Percentiles rank a stretch among this genome's conserved stretches.
Conservation (phyloP, 1,140 invertebrate species). For the Eumeta japonica region DNA sequence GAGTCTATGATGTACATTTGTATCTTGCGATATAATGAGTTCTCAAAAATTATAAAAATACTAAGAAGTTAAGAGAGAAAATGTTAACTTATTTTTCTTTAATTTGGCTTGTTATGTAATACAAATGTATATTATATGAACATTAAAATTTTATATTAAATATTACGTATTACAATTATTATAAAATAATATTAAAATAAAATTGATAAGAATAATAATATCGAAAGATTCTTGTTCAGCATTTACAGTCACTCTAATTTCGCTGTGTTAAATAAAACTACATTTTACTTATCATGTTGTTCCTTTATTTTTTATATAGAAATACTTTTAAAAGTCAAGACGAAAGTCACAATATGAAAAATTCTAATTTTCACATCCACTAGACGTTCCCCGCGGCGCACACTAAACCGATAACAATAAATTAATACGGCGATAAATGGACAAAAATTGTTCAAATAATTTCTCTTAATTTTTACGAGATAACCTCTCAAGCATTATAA, state of each 20-base stretch:
- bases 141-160: too few species aligned
- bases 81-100: too few species aligned
- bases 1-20: too few species aligned
- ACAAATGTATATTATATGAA: too few species aligned
- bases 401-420: slow-evolving; percentile 48
- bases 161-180: too few species aligned
- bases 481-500: slow-evolving; percentile 25
- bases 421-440: slow-evolving; percentile 49
- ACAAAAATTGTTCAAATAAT: slow-evolving; percentile 50
- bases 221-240: too few species aligned
- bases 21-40: too few species aligned
- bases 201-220: not conserved
- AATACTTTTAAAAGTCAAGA: slow-evolving; percentile 54
- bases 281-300: slow-evolving; percentile 45
- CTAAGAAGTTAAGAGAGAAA: too few species aligned
- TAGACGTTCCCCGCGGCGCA: slow-evolving; percentile 40
- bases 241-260: too few species aligned
- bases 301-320: slow-evolving; percentile 53
- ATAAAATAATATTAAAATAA: slow-evolving; percentile 2
- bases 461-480: slow-evolving; percentile 21
- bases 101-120: too few species aligned
- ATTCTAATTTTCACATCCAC: slow-evolving; percentile 41
- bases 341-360: slow-evolving; percentile 53
- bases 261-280: too few species aligned
- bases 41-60: too few species aligned